Percentiles rank a stretch among this genome's conserved stretches.
These are phyloP conservation scores for Alca torda DNA, from an alignment of 2,797 vertebrate species.

Conservation along the genomic window DNA sequence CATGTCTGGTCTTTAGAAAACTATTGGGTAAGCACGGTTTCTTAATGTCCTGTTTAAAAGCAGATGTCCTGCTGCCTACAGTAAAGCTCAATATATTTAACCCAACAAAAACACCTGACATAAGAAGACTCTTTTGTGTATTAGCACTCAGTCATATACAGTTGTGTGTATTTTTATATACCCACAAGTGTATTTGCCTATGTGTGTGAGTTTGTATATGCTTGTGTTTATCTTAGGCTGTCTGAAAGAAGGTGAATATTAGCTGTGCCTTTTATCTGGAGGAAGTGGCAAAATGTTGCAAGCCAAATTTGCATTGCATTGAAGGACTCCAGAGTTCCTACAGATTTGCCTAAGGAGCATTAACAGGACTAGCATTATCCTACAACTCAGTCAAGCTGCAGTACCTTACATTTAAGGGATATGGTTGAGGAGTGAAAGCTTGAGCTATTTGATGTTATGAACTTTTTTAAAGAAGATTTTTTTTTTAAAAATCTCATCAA, in stretches of 20 bases:
- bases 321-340: not conserved
- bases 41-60: not conserved
- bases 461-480: not conserved
- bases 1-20: not conserved
- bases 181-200: not conserved
- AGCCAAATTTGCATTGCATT: constrained; percentile 14
- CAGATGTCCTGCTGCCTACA: not conserved
- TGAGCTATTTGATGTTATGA: constrained; percentile 21
- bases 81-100: not conserved
- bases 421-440: not conserved
- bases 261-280: constrained; percentile 36
- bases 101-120: not conserved
- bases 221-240: not conserved
- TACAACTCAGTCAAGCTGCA: not conserved
- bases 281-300: constrained; percentile 23
- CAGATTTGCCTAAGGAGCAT: constrained; percentile 42
- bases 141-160: not conserved
- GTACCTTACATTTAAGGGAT: not conserved
- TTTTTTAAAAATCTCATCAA: not conserved
- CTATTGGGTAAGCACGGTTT: not conserved
- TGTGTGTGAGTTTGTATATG: not conserved
- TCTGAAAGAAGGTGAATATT: not conserved
- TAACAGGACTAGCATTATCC: constrained; percentile 11
- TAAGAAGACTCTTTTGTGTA: not conserved
- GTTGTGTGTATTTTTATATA: not conserved